A percentile compares a stretch with the other conserved stretches of the same genome.
phyloP scores from a whole-genome alignment of 2,797 vertebrate species.

The Semotilus atromaculatus region DNA sequence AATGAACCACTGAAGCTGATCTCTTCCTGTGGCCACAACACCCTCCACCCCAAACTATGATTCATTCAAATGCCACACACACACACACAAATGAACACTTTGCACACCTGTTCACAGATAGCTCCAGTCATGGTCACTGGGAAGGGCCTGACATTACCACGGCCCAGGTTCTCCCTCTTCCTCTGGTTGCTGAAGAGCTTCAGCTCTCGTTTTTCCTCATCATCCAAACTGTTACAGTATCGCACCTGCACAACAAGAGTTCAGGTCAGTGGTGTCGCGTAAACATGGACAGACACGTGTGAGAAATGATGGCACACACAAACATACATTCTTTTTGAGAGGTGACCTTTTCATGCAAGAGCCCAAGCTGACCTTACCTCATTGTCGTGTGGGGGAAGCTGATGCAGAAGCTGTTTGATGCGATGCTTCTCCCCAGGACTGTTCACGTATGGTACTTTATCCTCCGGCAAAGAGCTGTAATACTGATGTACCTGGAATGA shows the following conservation, averaged over 20 bases:
- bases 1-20: not conserved
- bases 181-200: conserved; percentile 98
- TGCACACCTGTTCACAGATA: conserved; percentile 93
- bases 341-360: conserved; percentile 18
- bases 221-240: conserved; percentile 95
- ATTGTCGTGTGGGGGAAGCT: conserved; percentile 98
- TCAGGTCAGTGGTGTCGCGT: conserved; percentile 41
- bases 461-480: conserved; percentile 97
- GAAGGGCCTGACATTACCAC: conserved; percentile 93
- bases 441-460: conserved; percentile 98
- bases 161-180: conserved; percentile 94
- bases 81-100: not conserved
- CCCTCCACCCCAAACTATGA: not conserved
- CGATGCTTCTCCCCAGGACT: conserved; percentile 96
- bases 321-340: conserved; percentile 8
- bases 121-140: conserved; percentile 97
- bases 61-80: conserved; percentile 3
- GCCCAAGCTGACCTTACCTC: conserved; percentile 82
- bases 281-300: conserved; percentile 67
- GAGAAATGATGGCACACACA: not conserved
- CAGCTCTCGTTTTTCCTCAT: conserved; percentile 96
- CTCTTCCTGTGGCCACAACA: conserved; percentile 3
- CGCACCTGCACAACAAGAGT: conserved; percentile 80
- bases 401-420: conserved; percentile 97
- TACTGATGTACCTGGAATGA: conserved; percentile 93